These are phyloP conservation scores for Borostomias antarcticus DNA, from an alignment of 2,797 vertebrate species.

Conservation along the genomic window DNA sequence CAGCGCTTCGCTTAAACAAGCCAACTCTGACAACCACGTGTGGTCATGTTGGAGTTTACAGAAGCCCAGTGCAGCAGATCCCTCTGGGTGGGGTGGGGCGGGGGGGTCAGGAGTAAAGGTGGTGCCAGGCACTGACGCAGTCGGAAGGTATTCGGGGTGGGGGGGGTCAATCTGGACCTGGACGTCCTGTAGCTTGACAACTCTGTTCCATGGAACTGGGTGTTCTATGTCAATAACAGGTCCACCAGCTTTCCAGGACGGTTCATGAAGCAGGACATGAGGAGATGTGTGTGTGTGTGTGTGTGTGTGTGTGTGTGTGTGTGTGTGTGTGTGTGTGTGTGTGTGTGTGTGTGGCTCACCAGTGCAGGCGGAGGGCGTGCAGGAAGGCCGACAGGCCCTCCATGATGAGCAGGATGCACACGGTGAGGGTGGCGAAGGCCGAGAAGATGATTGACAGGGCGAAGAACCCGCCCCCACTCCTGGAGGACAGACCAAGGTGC, in stretches of 20 bases:
- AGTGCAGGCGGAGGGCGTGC: conserved; percentile 93
- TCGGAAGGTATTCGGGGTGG: conserved; percentile 23
- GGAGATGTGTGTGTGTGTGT: not conserved
- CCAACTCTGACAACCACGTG: not conserved
- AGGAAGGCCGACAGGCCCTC: conserved; percentile 97
- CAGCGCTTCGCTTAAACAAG: conserved; percentile 3
- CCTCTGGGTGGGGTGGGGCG: too few relatives aligned
- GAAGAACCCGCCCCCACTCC: conserved; percentile 85
- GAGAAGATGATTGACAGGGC: conserved; percentile 87
- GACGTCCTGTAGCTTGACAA: too few relatives aligned
- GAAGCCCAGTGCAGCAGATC: conserved; percentile 1
- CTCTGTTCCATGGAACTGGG: too few relatives aligned
- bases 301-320: not conserved
- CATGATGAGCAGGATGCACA: conserved; percentile 94
- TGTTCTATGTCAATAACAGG: not conserved
- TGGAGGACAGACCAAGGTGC: conserved; percentile 84
- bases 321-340: conserved; percentile 6
- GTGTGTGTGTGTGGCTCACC: conserved; percentile 78
- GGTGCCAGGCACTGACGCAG: conserved; percentile 57
- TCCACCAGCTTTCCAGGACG: not conserved
- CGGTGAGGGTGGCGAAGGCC: conserved; percentile 87
- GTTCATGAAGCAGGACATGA: not conserved
- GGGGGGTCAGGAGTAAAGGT: conserved; percentile 29
- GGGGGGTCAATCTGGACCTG: too few relatives aligned
- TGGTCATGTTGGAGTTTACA: conserved; percentile 18